A percentile compares a stretch with the other conserved stretches of the same genome.
phyloP scores from a whole-genome alignment of 2,797 vertebrate genomes.

The Choloepus didactylus region DNA sequence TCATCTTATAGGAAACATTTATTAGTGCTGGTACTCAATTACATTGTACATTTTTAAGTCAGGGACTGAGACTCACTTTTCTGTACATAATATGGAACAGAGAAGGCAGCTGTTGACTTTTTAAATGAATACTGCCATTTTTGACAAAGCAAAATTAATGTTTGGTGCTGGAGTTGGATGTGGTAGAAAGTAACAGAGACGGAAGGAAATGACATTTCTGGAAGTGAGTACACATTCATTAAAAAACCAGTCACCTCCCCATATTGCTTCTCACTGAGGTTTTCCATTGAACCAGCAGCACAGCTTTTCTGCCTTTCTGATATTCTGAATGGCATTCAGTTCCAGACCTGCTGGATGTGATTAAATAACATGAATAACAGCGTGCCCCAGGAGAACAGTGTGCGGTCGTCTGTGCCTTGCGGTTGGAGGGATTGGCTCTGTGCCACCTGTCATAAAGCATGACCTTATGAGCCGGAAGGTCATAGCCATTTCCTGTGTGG shows the following conservation, averaged over 20 bases:
- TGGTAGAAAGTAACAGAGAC: background rate
- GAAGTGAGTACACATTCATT: background rate
- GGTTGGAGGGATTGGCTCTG: slow-evolving; percentile 46
- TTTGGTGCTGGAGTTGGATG: background rate
- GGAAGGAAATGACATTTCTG: background rate
- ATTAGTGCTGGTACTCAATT: background rate
- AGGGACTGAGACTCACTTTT: background rate
- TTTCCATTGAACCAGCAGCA: background rate
- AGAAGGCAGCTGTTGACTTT: background rate
- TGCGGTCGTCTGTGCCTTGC: background rate
- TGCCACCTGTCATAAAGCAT: slow-evolving; percentile 69
- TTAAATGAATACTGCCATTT: background rate
- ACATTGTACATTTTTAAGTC: background rate
- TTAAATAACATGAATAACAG: slow-evolving; percentile 60
- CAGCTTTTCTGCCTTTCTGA: slow-evolving; percentile 2
- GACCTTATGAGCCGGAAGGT: slow-evolving; percentile 63
- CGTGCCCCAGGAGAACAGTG: slow-evolving; percentile 56
- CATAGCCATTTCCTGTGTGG: slow-evolving; percentile 62
- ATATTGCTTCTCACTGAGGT: background rate
- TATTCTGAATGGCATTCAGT: background rate
- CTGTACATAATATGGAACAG: background rate
- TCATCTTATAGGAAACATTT: background rate
- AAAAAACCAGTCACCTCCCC: background rate
- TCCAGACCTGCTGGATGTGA: slow-evolving; percentile 63
- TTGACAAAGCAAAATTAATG: background rate